Evolutionary conservation across 2,888 invertebrate species (phyloP).

Genomic region (Sarcophaga carnaria): DNA sequence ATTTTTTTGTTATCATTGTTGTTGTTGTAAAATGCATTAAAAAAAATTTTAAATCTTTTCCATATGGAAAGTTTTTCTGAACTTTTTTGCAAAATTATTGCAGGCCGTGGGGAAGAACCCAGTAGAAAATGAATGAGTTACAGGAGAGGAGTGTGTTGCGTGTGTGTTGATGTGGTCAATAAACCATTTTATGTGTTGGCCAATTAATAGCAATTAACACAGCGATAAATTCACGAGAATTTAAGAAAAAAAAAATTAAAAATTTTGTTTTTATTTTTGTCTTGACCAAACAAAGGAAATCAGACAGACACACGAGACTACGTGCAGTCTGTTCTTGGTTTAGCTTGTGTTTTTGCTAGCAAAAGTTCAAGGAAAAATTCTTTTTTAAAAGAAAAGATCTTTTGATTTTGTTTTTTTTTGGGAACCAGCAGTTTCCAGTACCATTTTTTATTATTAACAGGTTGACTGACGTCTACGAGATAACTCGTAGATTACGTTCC

Average conservation of each 20-base stretch:
- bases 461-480: too few species aligned
- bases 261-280: background rate
- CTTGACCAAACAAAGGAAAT: background rate
- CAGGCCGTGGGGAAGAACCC: background rate
- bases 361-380: background rate
- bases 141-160: too few species aligned
- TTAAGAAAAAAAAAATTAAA: background rate
- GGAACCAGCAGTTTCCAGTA: too few species aligned
- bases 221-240: background rate
- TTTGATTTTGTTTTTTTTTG: background rate
- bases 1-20: background rate
- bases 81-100: background rate
- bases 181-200: constrained; percentile 24
- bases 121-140: too few species aligned
- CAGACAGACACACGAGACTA: background rate
- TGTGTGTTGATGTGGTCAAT: constrained; percentile 11
- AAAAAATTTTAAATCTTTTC: background rate
- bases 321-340: background rate
- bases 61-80: background rate
- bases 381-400: background rate
- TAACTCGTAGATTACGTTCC: too few species aligned
- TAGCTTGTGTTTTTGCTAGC: background rate
- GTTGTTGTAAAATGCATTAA: background rate
- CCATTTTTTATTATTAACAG: too few species aligned
- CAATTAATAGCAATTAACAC: constrained; percentile 49